Base-by-base conservation (phyloP, 2,113 vertebrate species). In the Lepus americanus region DNA sequence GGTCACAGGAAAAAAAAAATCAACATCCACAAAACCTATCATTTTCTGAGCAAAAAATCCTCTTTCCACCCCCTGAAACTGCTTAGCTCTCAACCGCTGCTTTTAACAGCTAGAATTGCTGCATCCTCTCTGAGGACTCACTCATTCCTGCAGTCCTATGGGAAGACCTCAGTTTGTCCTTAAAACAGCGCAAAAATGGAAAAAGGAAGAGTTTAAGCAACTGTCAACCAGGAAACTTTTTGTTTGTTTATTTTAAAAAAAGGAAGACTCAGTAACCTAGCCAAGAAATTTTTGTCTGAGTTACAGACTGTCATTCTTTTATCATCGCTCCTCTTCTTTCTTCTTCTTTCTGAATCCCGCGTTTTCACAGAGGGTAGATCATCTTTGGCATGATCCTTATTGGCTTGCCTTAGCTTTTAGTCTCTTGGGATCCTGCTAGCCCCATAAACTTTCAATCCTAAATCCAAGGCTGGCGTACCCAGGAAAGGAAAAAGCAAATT, bases 201-300 rank as follows among this genome's bases (percentile, higher is more conserved):
- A 96, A 98, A 97, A 95, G 93, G 96, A 96, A 98, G 96, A 92
- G 91, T 96, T 98, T 96, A 92, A 97, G 90, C 91, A 98, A 96
- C 97, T 97, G 97, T 97, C 97, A 98, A 96, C 95, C 84, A 97
- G 97, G 95, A 98, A 98, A 97, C 81, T 97, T 98, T 98, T 95
- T 98, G 97, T 98, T 98, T 98, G 96, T 97, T 98, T 97, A 78
- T 95, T 96, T 83, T 69, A 44, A 25, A 74, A 44, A 70, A 98
- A 98, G 97, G 94, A 96, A 97, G 97, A 97, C 91, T 95, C 96
- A 90, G 90, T 96, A 97, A 95, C 12, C 22, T 0, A 89, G 67
- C 97, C 97, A 98, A 98, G 95, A 98, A 97, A 97, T 97, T 44
- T 98, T 97, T 97, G 93, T 97, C 87, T 94, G 97, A 98, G 97